Evolutionary conservation across 2,888 invertebrate genomes (phyloP).

Genomic region (Coleophora deauratella): DNA sequence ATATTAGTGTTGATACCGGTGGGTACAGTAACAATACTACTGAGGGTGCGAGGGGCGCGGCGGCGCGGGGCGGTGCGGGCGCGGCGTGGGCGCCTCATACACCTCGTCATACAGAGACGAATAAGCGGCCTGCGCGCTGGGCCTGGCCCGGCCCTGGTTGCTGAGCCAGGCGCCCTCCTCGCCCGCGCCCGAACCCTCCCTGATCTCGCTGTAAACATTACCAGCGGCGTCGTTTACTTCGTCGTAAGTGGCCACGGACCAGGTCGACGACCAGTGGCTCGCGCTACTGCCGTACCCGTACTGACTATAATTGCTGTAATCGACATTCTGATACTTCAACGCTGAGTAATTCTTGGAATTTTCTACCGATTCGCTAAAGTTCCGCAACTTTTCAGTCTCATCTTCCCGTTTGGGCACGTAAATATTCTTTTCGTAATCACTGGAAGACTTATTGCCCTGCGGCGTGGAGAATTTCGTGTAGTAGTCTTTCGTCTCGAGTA

Average conservation of each 20-base stretch:
- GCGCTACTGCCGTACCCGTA: slow-evolving; percentile 28
- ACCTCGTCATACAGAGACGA: slow-evolving; percentile 57
- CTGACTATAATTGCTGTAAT: slow-evolving; percentile 38
- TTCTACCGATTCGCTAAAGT: slow-evolving; percentile 53
- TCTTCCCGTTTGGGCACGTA: slow-evolving; percentile 57
- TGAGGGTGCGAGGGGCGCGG: slow-evolving; percentile 61
- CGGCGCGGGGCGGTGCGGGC: slow-evolving; percentile 77
- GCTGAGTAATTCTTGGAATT: slow-evolving; percentile 64
- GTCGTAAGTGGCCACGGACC: slow-evolving; percentile 43
- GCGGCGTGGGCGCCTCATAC: slow-evolving; percentile 44
- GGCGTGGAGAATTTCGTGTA: slow-evolving; percentile 58
- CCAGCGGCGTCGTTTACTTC: slow-evolving; percentile 54
- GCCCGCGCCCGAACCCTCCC: slow-evolving; percentile 23
- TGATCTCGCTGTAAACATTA: slow-evolving; percentile 58
- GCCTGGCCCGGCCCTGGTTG: slow-evolving; percentile 24
- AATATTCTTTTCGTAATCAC: slow-evolving; percentile 60
- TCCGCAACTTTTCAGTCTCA: slow-evolving; percentile 48
- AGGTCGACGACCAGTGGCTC: slow-evolving; percentile 24
- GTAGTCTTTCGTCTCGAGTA: slow-evolving; percentile 59
- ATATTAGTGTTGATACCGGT: too few relatives aligned
- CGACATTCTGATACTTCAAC: slow-evolving; percentile 54
- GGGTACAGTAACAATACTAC: slow-evolving; percentile 20
- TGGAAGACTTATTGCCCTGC: slow-evolving; percentile 28
- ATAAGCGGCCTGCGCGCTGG: slow-evolving; percentile 19
- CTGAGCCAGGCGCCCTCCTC: slow-evolving; percentile 17